A percentile compares a stretch with the other conserved stretches of the same genome.
Conservation (phyloP, 2,888 invertebrate genomes). For the Acleris laterana region DNA sequence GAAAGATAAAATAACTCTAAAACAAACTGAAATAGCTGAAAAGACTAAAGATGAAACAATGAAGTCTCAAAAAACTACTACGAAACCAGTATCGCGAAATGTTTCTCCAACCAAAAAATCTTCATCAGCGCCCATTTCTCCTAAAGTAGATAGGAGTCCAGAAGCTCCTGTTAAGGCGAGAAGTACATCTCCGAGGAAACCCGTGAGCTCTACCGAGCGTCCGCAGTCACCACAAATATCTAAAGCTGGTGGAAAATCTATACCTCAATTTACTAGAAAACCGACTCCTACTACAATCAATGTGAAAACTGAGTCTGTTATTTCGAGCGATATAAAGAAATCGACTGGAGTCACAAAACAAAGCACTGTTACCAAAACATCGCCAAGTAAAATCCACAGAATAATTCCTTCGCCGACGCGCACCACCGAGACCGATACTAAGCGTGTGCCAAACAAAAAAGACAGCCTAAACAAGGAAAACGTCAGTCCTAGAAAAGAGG, state of each 20-base stretch:
- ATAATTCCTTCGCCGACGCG: conserved; percentile 46
- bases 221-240: conserved; percentile 69
- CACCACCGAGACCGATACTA: conserved; percentile 61
- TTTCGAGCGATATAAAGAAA: conserved; percentile 60
- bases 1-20: conserved; percentile 40
- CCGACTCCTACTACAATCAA: conserved; percentile 59
- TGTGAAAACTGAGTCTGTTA: conserved; percentile 60
- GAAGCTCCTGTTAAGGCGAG: conserved; percentile 61
- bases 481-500: conserved; percentile 68
- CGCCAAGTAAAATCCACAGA: conserved; percentile 47
- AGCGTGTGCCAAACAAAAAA: conserved; percentile 63
- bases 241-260: conserved; percentile 63
- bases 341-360: conserved; percentile 58
- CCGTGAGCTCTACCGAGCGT: conserved; percentile 55
- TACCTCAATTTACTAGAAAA: conserved; percentile 57
- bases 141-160: conserved; percentile 51
- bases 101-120: conserved; percentile 68
- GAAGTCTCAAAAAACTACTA: conserved; percentile 53
- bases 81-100: conserved; percentile 62
- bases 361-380: conserved; percentile 55
- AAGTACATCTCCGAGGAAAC: conserved; percentile 72
- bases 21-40: conserved; percentile 24
- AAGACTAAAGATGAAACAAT: conserved; percentile 50
- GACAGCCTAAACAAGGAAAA: conserved; percentile 60
- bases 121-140: conserved; percentile 44